Base-by-base conservation (phyloP, 2,797 vertebrate species). In the Salmo trutta region DNA sequence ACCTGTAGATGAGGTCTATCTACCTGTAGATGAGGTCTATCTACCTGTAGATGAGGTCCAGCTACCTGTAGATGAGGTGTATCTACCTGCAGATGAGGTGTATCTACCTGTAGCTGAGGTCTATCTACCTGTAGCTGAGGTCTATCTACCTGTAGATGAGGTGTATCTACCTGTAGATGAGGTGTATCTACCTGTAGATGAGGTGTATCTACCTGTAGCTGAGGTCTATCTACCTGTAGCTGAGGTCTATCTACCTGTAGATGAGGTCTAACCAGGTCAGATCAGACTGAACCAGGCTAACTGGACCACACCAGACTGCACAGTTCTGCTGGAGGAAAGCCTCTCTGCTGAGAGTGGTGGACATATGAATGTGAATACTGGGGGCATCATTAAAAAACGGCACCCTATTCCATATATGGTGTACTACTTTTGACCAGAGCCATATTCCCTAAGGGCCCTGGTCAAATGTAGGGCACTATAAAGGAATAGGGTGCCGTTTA, bases 321-420 rank as follows among this genome's bases (percentile, higher is more conserved):
- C 79, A 67, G 75, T 77, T 79, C 65, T 73, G 77, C 79, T 82
- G 80, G 80, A 41, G 65, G 73, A 76, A 83, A 74, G 76, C 71
- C 72, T 77, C 21, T 54, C 82, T 82, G 81, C 76, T 76, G 54
- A 74, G 73, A 79, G 41, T 47, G 41, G 51, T 82, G 77, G 83
- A 82, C 81, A 84, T 84, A 53, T 86, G 85, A 87, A 87, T 88
- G 84, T 87, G 84, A 88, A 85, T 84, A 75, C 78, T 85, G 75
- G 15, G 3, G 31, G 12, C 5, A 0, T 64, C 21, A 19, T n/a
- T 7, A 12, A 12, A 41, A 64, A 27, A 64, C 14, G 10, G 21
- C 21, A 64, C 59, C 21, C 21, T 21, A 7, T 62, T 21, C 56
- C 56, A 7, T 36, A n/a, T 21, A n/a, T 8, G 21, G 56, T n/a